phyloP scores from a whole-genome alignment of 2,888 invertebrate genomes.

The Sialis lutaria region DNA sequence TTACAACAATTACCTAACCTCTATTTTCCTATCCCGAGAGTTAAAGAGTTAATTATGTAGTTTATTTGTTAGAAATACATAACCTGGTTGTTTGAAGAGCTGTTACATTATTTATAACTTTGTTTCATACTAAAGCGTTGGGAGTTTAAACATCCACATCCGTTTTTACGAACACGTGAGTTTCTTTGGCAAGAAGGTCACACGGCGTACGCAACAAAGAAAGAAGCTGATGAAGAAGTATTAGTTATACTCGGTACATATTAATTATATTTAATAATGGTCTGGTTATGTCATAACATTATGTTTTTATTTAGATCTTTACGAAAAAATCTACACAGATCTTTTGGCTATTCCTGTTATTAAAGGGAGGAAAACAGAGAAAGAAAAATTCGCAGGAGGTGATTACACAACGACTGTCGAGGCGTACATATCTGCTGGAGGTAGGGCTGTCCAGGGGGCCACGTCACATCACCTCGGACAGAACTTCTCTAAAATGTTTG shows the following conservation, averaged over 20 bases:
- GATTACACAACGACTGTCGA: constrained; percentile 96
- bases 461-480: constrained; percentile 98
- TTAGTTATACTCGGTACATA: constrained; percentile 43
- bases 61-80: no score
- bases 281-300: background rate
- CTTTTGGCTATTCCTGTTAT: constrained; percentile 87
- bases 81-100: no score
- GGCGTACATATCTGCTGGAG: constrained; percentile 85
- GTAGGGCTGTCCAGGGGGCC: constrained; percentile 87
- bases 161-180: constrained; percentile 93
- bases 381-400: constrained; percentile 98
- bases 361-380: constrained; percentile 91
- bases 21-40: no score
- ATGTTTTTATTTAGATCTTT: constrained; percentile 44
- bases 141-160: constrained; percentile 99
- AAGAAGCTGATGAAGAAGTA: constrained; percentile 85
- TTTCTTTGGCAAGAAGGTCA: constrained; percentile 99
- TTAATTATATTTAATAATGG: background rate
- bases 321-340: constrained; percentile 80
- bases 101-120: background rate
- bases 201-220: constrained; percentile 70
- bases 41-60: no score
- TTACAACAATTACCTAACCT: no score
- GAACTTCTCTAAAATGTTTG: constrained; percentile 99
- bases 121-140: constrained; percentile 52